A percentile compares a stretch with the other conserved stretches of the same genome.
phyloP scores from a whole-genome alignment of 2,113 vertebrate genomes.

The Amblyornis subalaris region DNA sequence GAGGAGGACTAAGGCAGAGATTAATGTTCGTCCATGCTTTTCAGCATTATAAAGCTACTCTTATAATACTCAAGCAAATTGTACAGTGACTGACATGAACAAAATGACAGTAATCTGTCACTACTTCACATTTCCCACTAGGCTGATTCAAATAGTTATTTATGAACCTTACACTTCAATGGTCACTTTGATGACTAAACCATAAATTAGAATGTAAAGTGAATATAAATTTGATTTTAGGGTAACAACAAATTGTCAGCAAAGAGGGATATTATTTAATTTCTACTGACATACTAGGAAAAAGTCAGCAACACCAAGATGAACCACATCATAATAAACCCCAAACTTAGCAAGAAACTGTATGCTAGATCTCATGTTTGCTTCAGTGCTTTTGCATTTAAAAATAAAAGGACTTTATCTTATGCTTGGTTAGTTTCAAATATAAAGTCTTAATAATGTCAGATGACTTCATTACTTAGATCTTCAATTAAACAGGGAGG shows the following conservation, averaged over 20 bases:
- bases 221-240: conserved; percentile 55
- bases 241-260: conserved; percentile 44
- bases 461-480: neutral
- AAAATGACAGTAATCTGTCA: conserved; percentile 53
- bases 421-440: neutral
- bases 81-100: conserved; percentile 15
- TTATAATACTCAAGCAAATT: neutral
- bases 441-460: neutral
- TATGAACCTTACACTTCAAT: conserved; percentile 46
- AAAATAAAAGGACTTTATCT: neutral
- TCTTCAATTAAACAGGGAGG: conserved; percentile 1
- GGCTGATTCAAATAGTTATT: conserved; percentile 36
- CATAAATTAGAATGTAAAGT: conserved; percentile 64
- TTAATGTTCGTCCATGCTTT: neutral
- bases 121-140: conserved; percentile 21
- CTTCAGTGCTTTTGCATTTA: neutral
- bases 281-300: conserved; percentile 27
- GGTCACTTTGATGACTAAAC: conserved; percentile 66
- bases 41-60: neutral
- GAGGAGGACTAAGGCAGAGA: neutral
- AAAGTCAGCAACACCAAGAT: conserved; percentile 44
- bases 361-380: neutral
- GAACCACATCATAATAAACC: conserved; percentile 13
- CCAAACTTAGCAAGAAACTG: neutral
- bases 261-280: conserved; percentile 48